A percentile compares a stretch with the other conserved stretches of the same genome.
phyloP scores from a whole-genome alignment of 2,888 invertebrate genomes.

The Aethes cnicana region DNA sequence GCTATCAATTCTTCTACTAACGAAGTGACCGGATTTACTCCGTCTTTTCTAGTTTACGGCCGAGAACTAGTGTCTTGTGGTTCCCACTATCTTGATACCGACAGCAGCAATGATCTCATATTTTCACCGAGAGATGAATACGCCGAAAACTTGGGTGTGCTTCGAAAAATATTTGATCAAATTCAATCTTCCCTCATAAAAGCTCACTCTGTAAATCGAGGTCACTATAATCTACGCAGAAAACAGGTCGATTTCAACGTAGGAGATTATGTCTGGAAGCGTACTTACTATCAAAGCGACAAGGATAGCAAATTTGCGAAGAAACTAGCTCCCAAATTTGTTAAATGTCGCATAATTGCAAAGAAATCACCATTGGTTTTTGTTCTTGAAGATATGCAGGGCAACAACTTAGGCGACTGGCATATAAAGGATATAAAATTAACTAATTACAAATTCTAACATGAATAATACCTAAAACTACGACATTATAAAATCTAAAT shows the following conservation, averaged over 20 bases:
- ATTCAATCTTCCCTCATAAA: neutral
- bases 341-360: conserved; percentile 2
- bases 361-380: conserved; percentile 10
- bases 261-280: neutral
- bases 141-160: conserved; percentile 14
- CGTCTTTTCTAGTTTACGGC: conserved; percentile 38
- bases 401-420: neutral
- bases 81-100: neutral
- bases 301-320: conserved; percentile 3
- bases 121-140: conserved; percentile 21
- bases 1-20: conserved; percentile 17
- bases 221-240: neutral
- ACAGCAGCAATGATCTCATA: conserved; percentile 31
- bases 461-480: too few species aligned
- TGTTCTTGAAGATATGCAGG: conserved; percentile 4
- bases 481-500: too few species aligned
- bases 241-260: neutral
- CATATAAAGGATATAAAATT: too few species aligned
- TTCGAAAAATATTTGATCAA: conserved; percentile 8
- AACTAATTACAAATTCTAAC: too few species aligned
- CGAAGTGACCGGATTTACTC: conserved; percentile 20
- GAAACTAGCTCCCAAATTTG: conserved; percentile 18
- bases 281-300: neutral
- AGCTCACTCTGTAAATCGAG: neutral
- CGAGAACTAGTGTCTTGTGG: neutral